phyloP scores from a whole-genome alignment of 2,113 vertebrate species.

The Corvus cornix region DNA sequence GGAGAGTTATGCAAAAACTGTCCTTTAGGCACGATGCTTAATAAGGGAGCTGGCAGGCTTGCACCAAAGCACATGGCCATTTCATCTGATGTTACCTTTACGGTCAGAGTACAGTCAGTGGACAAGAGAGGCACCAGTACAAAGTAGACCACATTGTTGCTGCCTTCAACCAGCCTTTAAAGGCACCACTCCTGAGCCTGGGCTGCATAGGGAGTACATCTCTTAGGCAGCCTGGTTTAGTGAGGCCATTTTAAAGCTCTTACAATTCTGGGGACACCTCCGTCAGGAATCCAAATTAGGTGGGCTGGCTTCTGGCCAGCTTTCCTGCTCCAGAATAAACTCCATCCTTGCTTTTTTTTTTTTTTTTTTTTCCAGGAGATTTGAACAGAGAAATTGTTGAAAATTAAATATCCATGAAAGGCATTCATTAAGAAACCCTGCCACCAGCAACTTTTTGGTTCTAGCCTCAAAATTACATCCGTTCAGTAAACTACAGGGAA shows the following conservation, averaged over 20 bases:
- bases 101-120: accelerated
- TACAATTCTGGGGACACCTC: slow-evolving; percentile 8
- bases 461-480: slow-evolving; percentile 1
- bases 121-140: not conserved
- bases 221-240: not conserved
- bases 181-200: not conserved
- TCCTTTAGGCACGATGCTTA: not conserved
- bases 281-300: not conserved
- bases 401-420: slow-evolving; percentile 33
- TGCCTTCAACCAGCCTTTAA: not conserved
- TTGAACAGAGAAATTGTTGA: slow-evolving; percentile 9
- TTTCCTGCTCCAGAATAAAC: slow-evolving; percentile 39
- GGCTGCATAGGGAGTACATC: not conserved
- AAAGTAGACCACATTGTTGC: accelerated
- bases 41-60: not conserved
- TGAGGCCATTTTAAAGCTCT: not conserved
- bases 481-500: not conserved
- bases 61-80: not conserved
- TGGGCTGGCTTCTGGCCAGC: slow-evolving; percentile 11
- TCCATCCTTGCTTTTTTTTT: not conserved
- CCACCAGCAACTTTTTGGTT: slow-evolving; percentile 5
- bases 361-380: not conserved
- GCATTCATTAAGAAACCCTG: slow-evolving; percentile 21
- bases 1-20: not conserved
- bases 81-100: not conserved